Evolutionary conservation across 2,888 invertebrate genomes (phyloP).

Genomic region (Sycophila texana): DNA sequence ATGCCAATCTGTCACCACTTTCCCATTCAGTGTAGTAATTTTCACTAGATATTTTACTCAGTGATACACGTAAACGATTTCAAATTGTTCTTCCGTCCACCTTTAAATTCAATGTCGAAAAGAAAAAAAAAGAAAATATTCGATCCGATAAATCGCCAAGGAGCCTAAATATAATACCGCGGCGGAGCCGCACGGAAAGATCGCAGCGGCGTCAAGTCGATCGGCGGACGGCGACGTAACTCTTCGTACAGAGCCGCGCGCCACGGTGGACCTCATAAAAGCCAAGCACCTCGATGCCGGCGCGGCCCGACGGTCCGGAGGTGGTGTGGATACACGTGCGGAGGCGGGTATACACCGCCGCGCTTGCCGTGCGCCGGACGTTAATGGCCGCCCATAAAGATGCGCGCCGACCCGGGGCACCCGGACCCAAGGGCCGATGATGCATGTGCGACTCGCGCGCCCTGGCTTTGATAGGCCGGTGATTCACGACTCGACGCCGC

Average conservation of each 20-base stretch:
- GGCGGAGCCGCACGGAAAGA: not conserved
- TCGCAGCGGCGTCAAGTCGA: not conserved
- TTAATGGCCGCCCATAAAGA: slow-evolving; percentile 65
- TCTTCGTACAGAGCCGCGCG: not conserved
- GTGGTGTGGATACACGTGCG: slow-evolving; percentile 29
- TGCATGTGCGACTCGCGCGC: slow-evolving; percentile 36
- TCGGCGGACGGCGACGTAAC: not conserved
- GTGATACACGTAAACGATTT: no score
- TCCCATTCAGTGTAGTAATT: no score
- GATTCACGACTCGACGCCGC: slow-evolving; percentile 37
- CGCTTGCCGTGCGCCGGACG: slow-evolving; percentile 58
- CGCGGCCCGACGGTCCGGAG: not conserved
- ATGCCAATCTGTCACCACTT: no score
- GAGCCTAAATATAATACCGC: not conserved
- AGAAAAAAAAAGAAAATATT: not conserved
- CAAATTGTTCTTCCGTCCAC: no score
- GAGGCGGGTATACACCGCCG: not conserved
- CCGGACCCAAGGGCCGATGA: slow-evolving; percentile 26
- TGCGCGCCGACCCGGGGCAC: slow-evolving; percentile 45
- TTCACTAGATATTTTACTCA: no score
- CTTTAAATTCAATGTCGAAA: no score
- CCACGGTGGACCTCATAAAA: slow-evolving; percentile 19
- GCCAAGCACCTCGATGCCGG: slow-evolving; percentile 1
- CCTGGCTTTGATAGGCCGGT: slow-evolving; percentile 36
- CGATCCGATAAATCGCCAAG: not conserved